Conservation (phyloP, 2,113 vertebrate genomes). For the Rousettus leschenaultii region DNA sequence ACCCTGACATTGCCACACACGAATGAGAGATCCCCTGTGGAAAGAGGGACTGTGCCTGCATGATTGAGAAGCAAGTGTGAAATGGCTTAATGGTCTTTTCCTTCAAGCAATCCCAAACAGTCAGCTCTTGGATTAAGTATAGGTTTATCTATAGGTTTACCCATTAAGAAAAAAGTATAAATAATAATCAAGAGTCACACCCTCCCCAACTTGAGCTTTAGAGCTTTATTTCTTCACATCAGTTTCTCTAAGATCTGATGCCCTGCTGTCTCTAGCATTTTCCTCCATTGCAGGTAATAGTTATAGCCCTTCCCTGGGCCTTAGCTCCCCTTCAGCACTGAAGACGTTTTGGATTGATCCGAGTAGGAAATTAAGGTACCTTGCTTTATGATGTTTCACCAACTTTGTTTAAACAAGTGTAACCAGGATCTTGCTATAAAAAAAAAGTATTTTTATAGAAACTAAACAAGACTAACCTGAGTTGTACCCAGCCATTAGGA, state of each 20-base stretch:
- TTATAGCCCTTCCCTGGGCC: background rate
- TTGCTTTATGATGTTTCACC: conserved; percentile 69
- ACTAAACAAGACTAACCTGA: conserved; percentile 63
- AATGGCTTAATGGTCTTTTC: background rate
- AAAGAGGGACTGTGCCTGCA: background rate
- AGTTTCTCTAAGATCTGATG: background rate
- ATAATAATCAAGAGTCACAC: background rate
- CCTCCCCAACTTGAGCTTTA: too few species aligned
- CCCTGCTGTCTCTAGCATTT: background rate
- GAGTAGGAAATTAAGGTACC: conserved; percentile 48
- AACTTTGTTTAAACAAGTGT: conserved; percentile 70
- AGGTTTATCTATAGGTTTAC: background rate
- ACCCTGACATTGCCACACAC: background rate
- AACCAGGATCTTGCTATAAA: conserved; percentile 75
- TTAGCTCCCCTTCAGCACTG: conserved; percentile 2
- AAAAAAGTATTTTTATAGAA: conserved; percentile 73
- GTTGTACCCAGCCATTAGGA: conserved; percentile 55
- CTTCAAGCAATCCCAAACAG: background rate
- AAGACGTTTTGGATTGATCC: conserved; percentile 28
- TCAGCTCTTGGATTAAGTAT: background rate
- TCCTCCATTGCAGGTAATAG: background rate
- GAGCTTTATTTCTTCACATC: background rate
- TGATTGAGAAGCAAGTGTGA: background rate
- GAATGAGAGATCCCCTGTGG: background rate
- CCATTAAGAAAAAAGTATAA: background rate